phyloP scores from a whole-genome alignment of 2,113 vertebrate genomes.

The Paracanthobrama guichenoti region DNA sequence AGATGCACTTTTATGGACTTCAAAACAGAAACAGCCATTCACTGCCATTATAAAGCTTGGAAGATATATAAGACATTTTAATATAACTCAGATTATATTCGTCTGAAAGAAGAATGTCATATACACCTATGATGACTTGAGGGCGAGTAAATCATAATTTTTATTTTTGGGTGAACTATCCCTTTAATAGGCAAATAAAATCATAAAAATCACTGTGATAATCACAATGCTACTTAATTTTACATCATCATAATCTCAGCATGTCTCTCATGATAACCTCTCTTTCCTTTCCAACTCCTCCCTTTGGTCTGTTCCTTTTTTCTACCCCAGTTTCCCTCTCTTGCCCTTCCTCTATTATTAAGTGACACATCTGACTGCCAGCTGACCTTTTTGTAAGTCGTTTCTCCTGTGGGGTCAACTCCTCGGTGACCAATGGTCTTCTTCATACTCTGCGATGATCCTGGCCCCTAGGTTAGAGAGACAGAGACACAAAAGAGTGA shows the following conservation, averaged over 20 bases:
- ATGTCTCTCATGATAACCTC: not conserved
- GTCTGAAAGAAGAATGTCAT: no score
- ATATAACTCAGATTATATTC: no score
- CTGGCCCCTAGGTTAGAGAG: conserved; percentile 75
- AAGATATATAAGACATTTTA: no score
- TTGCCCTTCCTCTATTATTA: not conserved
- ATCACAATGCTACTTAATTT: not conserved
- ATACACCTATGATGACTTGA: no score
- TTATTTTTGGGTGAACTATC: no score
- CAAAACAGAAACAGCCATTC: no score
- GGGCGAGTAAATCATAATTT: no score
- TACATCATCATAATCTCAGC: not conserved
- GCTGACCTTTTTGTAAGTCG: conserved; percentile 93
- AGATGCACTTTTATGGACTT: no score
- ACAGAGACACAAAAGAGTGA: not conserved
- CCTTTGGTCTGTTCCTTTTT: not conserved
- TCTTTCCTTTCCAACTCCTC: not conserved
- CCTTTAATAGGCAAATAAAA: not conserved
- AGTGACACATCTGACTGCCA: conserved; percentile 61
- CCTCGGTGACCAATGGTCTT: conserved; percentile 90
- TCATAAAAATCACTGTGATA: not conserved
- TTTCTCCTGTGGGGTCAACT: conserved; percentile 90
- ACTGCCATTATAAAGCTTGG: no score
- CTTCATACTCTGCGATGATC: conserved; percentile 76
- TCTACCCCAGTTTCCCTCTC: not conserved